These are phyloP conservation scores for Tryphoninae sp. DNA, from an alignment of 2,888 invertebrate species.

Conservation along the genomic window DNA sequence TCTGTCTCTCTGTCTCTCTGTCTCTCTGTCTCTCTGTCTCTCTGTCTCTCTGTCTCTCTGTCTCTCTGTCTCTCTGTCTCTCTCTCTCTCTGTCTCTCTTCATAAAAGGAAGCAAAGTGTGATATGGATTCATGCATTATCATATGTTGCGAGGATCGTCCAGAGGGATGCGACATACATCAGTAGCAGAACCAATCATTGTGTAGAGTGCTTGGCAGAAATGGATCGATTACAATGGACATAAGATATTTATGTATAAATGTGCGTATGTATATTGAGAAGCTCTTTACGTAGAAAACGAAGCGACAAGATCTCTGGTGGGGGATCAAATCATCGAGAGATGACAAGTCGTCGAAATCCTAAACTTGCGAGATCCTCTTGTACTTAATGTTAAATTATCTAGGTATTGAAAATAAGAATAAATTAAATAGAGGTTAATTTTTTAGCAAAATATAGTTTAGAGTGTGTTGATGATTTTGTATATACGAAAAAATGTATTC, in stretches of 20 bases:
- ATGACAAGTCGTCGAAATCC: background rate
- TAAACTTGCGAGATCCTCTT: too few relatives aligned
- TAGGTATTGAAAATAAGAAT: too few relatives aligned
- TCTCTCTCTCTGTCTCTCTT: constrained; percentile 5
- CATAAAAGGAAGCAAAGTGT: constrained; percentile 43
- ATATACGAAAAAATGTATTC: too few relatives aligned
- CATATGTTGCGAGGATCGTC: constrained; percentile 60
- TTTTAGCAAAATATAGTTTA: too few relatives aligned
- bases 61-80: constrained; percentile 43
- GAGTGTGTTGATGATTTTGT: too few relatives aligned
- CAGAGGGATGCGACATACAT: constrained; percentile 54
- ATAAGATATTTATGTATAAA: constrained; percentile 8
- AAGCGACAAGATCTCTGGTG: constrained; percentile 6
- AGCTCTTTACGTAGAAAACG: constrained; percentile 30
- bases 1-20: too few relatives aligned
- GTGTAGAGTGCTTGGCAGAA: constrained; percentile 48
- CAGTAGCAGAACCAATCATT: constrained; percentile 46
- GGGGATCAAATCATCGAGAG: constrained; percentile 51
- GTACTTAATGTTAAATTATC: too few relatives aligned
- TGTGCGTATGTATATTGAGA: constrained; percentile 37
- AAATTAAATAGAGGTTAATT: too few relatives aligned
- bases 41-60: constrained; percentile 46
- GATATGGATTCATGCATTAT: constrained; percentile 67
- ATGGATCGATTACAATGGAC: constrained; percentile 59
- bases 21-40: constrained; percentile 20